These are phyloP conservation scores for Cacoxenus indagator DNA, from an alignment of 2,888 invertebrate species.

Conservation along the genomic window DNA sequence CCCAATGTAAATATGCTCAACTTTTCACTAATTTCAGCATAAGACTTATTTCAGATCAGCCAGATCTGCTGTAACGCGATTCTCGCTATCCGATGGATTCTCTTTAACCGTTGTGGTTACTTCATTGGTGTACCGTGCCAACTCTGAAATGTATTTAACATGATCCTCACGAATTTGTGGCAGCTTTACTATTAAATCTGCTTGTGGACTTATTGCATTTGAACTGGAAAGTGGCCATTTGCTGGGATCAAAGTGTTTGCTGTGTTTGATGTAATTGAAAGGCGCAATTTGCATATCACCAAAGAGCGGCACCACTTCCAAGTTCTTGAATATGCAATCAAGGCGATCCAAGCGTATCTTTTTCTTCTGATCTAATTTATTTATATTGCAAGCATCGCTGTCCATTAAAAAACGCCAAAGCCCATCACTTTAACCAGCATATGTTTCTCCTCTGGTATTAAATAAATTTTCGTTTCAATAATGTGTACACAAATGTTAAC, in stretches of 20 bases:
- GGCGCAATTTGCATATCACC: conserved; percentile 99
- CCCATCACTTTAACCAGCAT: conserved; percentile 99
- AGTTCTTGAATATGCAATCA: conserved; percentile 96
- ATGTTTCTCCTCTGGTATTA: conserved; percentile 97
- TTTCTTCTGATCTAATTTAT: conserved; percentile 96
- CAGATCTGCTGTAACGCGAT: conserved; percentile 90
- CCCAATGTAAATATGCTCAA: not conserved
- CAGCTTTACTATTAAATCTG: conserved; percentile 94
- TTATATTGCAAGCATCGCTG: conserved; percentile 91
- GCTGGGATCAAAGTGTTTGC: conserved; percentile 91
- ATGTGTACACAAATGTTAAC: conserved; percentile 97
- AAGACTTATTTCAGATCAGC: too few species aligned
- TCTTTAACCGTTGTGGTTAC: conserved; percentile 92
- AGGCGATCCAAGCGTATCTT: conserved; percentile 93
- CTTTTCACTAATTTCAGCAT: not conserved
- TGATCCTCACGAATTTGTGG: conserved; percentile 96
- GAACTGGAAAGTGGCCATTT: conserved; percentile 93
- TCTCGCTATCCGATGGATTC: conserved; percentile 91
- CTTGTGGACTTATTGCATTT: conserved; percentile 86
- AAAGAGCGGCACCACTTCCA: conserved; percentile 96
- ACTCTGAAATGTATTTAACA: conserved; percentile 95
- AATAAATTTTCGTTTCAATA: conserved; percentile 97
- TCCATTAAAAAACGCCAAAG: conserved; percentile 98
- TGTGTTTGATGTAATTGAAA: conserved; percentile 95
- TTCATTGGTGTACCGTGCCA: conserved; percentile 91